Percentiles rank a stretch among this genome's conserved stretches.
Evolutionary conservation across 2,113 vertebrate species (phyloP).

Genomic region (Takifugu bimaculatus): DNA sequence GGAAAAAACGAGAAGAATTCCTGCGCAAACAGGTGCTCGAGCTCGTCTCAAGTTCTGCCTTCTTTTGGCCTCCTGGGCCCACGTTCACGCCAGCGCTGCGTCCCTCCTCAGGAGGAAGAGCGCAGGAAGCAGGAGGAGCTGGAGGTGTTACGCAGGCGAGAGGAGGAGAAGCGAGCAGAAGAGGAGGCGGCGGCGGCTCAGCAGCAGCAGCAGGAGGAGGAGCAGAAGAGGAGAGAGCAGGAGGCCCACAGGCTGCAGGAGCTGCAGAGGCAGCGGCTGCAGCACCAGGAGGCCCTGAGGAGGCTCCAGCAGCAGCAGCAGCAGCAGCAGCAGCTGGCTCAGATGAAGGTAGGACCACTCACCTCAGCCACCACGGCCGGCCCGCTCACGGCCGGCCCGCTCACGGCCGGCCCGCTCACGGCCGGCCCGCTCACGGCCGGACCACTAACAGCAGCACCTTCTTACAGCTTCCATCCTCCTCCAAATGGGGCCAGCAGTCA

Average conservation of each 20-base stretch:
- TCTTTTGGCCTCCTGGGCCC: background rate
- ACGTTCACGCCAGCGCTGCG: background rate
- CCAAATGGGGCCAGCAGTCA: slow-evolving; percentile 97
- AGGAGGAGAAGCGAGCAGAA: slow-evolving; percentile 75
- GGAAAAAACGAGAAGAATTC: slow-evolving; percentile 86
- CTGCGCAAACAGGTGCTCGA: slow-evolving; percentile 86
- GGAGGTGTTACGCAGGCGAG: slow-evolving; percentile 76
- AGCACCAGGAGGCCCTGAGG: slow-evolving; percentile 88
- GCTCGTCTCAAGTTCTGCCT: background rate
- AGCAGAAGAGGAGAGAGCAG: slow-evolving; percentile 87
- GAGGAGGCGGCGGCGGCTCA: slow-evolving; percentile 81
- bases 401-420: too few relatives aligned
- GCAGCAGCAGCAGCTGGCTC: slow-evolving; percentile 93
- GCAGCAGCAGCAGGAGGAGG: slow-evolving; percentile 79
- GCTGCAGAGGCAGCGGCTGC: slow-evolving; percentile 81
- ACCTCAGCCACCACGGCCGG: too few relatives aligned
- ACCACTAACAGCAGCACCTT: too few relatives aligned
- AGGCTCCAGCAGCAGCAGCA: slow-evolving; percentile 90
- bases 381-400: too few relatives aligned
- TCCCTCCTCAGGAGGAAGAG: slow-evolving; percentile 82
- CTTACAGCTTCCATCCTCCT: slow-evolving; percentile 91
- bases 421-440: too few relatives aligned
- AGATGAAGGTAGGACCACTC: slow-evolving; percentile 86
- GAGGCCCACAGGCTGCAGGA: slow-evolving; percentile 80
- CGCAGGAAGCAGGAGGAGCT: slow-evolving; percentile 87